phyloP scores from a whole-genome alignment of 2,888 invertebrate species.

The Zootermopsis nevadensis region DNA sequence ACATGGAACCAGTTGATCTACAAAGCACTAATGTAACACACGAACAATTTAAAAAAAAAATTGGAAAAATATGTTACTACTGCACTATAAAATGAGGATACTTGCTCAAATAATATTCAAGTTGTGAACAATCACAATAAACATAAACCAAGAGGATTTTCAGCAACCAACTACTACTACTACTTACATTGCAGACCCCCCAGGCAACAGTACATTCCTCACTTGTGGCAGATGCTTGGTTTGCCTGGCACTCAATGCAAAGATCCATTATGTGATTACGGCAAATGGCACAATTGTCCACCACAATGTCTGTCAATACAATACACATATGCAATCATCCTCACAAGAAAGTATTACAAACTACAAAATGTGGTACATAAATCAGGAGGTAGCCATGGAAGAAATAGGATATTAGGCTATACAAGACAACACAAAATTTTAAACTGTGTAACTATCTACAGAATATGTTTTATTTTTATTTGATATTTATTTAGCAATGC shows the following conservation, averaged over 20 bases:
- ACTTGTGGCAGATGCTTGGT: slow-evolving; percentile 70
- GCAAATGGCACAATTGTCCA: slow-evolving; percentile 75
- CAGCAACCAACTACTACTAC: neutral
- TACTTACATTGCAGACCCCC: slow-evolving; percentile 71
- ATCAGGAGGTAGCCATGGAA: too few relatives aligned
- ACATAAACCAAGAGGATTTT: neutral
- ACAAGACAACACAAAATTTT: too few relatives aligned
- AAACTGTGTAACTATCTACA: too few relatives aligned
- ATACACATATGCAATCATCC: neutral
- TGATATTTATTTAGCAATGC: too few relatives aligned
- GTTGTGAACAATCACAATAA: neutral
- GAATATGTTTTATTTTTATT: too few relatives aligned
- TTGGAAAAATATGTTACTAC: neutral
- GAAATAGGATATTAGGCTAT: too few relatives aligned
- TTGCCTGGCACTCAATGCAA: slow-evolving; percentile 73
- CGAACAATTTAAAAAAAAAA: neutral
- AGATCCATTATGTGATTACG: slow-evolving; percentile 76
- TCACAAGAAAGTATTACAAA: too few relatives aligned
- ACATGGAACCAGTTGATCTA: slow-evolving; percentile 8
- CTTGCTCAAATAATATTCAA: neutral
- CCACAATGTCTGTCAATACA: slow-evolving; percentile 67
- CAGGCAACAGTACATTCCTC: slow-evolving; percentile 75
- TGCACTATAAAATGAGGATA: neutral
- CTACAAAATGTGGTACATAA: too few relatives aligned
- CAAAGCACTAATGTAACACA: neutral